Conservation (phyloP, 2,888 invertebrate species). For the Drosophila siamana region DNA sequence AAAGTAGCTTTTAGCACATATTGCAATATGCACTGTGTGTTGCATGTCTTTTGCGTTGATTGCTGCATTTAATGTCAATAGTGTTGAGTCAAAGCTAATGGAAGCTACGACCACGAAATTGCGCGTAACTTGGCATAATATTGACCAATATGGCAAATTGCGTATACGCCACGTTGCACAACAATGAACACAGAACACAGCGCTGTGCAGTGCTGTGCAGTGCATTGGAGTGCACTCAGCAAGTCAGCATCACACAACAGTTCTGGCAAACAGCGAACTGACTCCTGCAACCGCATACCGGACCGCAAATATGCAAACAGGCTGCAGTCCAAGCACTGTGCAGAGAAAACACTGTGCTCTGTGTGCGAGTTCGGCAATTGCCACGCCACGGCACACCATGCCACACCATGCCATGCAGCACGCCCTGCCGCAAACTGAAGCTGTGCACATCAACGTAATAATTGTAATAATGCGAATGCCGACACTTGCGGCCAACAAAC, state of each 20-base stretch:
- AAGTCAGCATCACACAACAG: conserved; percentile 17
- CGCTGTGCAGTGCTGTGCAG: conserved; percentile 13
- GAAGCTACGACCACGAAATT: conserved; percentile 69
- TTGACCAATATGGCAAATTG: conserved; percentile 75
- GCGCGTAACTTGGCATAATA: conserved; percentile 78
- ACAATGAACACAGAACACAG: conserved; percentile 43
- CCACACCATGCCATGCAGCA: conserved; percentile 9
- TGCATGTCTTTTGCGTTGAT: conserved; percentile 14
- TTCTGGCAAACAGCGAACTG: conserved; percentile 43
- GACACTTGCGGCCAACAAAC: conserved; percentile 71
- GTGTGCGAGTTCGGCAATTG: conserved; percentile 3
- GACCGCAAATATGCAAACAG: conserved; percentile 72
- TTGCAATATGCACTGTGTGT: no score
- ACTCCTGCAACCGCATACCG: conserved; percentile 49
- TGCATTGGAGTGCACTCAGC: conserved; percentile 29
- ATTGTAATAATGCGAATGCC: conserved; percentile 77
- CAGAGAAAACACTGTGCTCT: not conserved
- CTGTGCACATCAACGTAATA: conserved; percentile 77
- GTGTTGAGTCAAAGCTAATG: conserved; percentile 59
- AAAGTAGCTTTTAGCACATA: not conserved
- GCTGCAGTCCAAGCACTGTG: conserved; percentile 6
- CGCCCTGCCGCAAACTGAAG: conserved; percentile 46
- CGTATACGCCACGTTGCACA: conserved; percentile 67
- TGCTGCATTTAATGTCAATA: conserved; percentile 31
- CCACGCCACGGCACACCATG: not conserved